phyloP scores from a whole-genome alignment of 2,888 invertebrate genomes.

The Nezara viridula region DNA sequence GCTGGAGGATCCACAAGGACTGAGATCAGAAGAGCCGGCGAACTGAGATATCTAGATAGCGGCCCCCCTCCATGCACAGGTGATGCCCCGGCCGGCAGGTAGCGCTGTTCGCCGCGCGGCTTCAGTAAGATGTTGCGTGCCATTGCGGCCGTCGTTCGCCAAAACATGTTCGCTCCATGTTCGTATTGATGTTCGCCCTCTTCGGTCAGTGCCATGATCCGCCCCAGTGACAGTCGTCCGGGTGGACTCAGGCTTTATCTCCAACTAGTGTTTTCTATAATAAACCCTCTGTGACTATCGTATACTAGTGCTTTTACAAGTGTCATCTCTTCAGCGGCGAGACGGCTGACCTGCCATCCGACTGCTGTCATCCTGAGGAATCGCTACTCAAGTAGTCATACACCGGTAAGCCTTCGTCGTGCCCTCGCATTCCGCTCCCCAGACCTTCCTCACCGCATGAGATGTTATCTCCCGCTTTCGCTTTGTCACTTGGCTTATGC shows the following conservation, averaged over 20 bases:
- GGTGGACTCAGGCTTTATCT: background rate
- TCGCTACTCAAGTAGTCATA: background rate
- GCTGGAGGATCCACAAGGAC: background rate
- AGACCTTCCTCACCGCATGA: background rate
- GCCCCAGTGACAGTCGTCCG: background rate
- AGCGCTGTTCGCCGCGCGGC: background rate
- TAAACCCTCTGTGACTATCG: background rate
- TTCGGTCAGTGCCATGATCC: background rate
- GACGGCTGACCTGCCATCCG: background rate
- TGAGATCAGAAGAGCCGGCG: background rate
- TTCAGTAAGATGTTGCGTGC: slow-evolving; percentile 32
- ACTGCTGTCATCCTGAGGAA: background rate
- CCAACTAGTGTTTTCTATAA: background rate
- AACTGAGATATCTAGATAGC: background rate
- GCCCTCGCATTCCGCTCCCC: background rate
- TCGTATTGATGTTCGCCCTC: background rate
- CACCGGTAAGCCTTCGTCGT: slow-evolving; percentile 1
- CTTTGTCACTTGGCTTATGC: background rate
- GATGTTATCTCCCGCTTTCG: slow-evolving; percentile 7
- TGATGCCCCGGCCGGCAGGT: slow-evolving; percentile 34
- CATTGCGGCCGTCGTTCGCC: background rate
- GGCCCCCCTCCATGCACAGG: background rate
- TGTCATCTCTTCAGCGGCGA: background rate
- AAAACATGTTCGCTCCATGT: background rate
- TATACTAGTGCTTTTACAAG: background rate